phyloP scores from a whole-genome alignment of 2,113 vertebrate species.

The Baryphthengus martii region DNA sequence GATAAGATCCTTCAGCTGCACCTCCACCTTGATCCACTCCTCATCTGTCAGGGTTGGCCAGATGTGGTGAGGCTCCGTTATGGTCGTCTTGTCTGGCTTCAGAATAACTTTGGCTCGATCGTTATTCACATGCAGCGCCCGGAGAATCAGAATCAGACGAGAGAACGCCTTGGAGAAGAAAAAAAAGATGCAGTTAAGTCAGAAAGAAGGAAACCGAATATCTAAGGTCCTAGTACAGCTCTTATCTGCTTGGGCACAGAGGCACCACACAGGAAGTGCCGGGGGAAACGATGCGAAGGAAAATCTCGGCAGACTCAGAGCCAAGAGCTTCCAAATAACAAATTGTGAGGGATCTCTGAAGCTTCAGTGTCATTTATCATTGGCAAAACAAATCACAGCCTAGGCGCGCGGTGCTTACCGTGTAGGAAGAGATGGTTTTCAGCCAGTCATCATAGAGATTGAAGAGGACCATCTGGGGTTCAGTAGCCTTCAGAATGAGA shows the following conservation, averaged over 20 bases:
- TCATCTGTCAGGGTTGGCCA: constrained; percentile 98
- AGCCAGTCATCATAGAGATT: constrained; percentile 99
- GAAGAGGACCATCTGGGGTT: constrained; percentile 99
- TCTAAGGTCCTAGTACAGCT: neutral
- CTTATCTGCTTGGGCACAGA: neutral
- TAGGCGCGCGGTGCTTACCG: constrained; percentile 71
- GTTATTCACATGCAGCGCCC: constrained; percentile 95
- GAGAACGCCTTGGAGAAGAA: constrained; percentile 88
- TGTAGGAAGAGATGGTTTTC: constrained; percentile 99
- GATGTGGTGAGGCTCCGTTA: constrained; percentile 97
- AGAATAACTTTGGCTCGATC: constrained; percentile 97
- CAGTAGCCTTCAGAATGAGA: constrained; percentile 96
- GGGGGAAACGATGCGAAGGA: neutral
- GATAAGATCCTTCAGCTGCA: constrained; percentile 97
- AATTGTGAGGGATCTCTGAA: neutral
- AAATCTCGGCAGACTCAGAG: neutral
- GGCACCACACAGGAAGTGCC: rapidly evolving
- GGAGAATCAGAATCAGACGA: constrained; percentile 94
- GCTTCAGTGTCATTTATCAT: neutral
- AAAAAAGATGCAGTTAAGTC: neutral
- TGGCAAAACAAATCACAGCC: neutral
- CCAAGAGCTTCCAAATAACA: neutral
- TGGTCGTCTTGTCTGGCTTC: constrained; percentile 97
- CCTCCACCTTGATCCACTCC: constrained; percentile 99
- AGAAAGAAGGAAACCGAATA: neutral